A percentile compares a stretch with the other conserved stretches of the same genome.
Evolutionary conservation across 1,140 invertebrate species (phyloP).

Genomic region (Achroia grisella): DNA sequence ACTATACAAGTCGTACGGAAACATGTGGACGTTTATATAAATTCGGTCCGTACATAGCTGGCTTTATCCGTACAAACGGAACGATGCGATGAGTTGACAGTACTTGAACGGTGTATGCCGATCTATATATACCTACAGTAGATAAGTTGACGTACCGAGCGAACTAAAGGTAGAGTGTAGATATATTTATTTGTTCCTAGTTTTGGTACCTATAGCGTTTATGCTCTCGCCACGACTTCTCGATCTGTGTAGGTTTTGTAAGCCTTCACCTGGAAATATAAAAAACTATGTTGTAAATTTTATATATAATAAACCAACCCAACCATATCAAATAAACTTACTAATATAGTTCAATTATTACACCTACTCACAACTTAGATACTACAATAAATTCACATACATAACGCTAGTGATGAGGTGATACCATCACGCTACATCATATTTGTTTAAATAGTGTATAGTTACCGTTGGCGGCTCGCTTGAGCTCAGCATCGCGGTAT

Average conservation of each 20-base stretch:
- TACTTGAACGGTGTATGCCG: slow-evolving; percentile 10
- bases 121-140: slow-evolving; percentile 1
- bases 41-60: slow-evolving; percentile 30
- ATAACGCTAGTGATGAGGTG: no score
- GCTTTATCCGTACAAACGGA: slow-evolving; percentile 2
- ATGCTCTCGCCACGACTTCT: slow-evolving; percentile 81
- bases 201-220: slow-evolving; percentile 75
- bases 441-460: no score
- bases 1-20: slow-evolving; percentile 15
- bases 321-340: neutral
- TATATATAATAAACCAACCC: neutral
- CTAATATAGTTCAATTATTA: no score
- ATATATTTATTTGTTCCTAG: slow-evolving; percentile 51
- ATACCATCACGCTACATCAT: no score
- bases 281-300: neutral
- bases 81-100: neutral
- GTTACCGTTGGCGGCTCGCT: slow-evolving; percentile 52
- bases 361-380: neutral
- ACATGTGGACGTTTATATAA: slow-evolving; percentile 36
- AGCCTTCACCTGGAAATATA: slow-evolving; percentile 62
- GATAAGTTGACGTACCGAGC: neutral
- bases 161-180: neutral
- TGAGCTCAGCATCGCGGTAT: slow-evolving; percentile 72
- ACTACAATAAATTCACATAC: neutral
- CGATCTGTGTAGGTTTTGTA: slow-evolving; percentile 75